phyloP scores from a whole-genome alignment of 2,797 vertebrate species.

The Acanthornis magna region DNA sequence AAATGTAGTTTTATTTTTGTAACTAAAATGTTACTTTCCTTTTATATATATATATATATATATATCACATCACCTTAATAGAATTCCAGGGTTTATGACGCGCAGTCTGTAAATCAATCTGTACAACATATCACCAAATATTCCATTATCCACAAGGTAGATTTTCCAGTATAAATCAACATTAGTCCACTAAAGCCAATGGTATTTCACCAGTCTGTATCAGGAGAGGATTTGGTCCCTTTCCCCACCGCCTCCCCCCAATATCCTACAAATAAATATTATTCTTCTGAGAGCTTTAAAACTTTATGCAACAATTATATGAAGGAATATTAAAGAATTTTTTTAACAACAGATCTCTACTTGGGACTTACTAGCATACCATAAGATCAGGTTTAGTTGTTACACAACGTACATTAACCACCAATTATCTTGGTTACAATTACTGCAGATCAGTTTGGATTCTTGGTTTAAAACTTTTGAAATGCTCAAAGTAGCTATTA shows the following conservation, averaged over 20 bases:
- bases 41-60: not conserved
- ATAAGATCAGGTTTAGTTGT: not conserved
- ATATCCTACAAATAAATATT: not conserved
- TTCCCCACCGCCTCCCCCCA: accelerated
- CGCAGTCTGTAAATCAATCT: constrained; percentile 42
- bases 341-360: not conserved
- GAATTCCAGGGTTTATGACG: constrained; percentile 22
- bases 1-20: constrained; percentile 59
- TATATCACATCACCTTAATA: constrained; percentile 2
- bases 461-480: not conserved
- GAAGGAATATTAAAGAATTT: not conserved
- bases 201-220: not conserved
- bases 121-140: constrained; percentile 2
- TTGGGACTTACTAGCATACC: not conserved
- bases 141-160: not conserved
- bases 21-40: constrained; percentile 45
- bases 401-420: not conserved
- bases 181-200: not conserved
- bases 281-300: not conserved
- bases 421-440: not conserved
- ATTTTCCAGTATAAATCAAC: not conserved
- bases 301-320: not conserved
- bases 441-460: not conserved
- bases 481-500: constrained; percentile 6
- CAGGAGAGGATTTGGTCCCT: not conserved